Percentiles rank a stretch among this genome's conserved stretches.
Conservation (phyloP, 2,888 invertebrate genomes). For the Andrena minutula region DNA sequence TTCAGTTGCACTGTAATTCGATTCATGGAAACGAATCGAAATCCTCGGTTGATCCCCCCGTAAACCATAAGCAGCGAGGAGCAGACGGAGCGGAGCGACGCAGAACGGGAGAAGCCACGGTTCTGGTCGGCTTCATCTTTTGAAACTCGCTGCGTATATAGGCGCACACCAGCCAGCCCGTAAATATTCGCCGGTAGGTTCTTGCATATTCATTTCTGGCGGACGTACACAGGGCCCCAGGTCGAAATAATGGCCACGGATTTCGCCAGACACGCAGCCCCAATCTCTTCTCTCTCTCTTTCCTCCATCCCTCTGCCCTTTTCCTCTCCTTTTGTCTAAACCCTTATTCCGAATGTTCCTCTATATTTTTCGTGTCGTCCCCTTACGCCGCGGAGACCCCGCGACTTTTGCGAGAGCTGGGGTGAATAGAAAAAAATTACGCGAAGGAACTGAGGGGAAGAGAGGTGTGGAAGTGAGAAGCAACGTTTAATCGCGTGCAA, state of each 20-base stretch:
- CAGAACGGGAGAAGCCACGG: slow-evolving; percentile 47
- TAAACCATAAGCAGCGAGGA: slow-evolving; percentile 21
- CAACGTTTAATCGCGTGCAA: not conserved
- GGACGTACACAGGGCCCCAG: slow-evolving; percentile 56
- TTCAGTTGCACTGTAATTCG: too few species aligned
- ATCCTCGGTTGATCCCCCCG: slow-evolving; percentile 33
- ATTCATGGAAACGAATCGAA: not conserved
- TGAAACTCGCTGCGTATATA: slow-evolving; percentile 60
- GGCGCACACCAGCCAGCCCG: slow-evolving; percentile 49
- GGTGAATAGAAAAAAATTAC: slow-evolving; percentile 20
- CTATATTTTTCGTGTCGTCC: slow-evolving; percentile 34
- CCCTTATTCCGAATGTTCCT: slow-evolving; percentile 25
- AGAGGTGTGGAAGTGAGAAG: not conserved
- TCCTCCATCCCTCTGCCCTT: slow-evolving; percentile 1
- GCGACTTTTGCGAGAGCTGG: not conserved
- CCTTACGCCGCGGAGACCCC: slow-evolving; percentile 21
- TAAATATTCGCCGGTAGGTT: slow-evolving; percentile 71
- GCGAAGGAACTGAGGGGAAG: not conserved
- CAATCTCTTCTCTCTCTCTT: slow-evolving; percentile 42
- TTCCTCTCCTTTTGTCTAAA: slow-evolving; percentile 21
- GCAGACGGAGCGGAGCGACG: slow-evolving; percentile 45
- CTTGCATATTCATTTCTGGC: slow-evolving; percentile 74
- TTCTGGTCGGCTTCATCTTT: slow-evolving; percentile 71
- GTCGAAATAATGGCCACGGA: slow-evolving; percentile 73
- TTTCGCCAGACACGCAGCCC: slow-evolving; percentile 71